Evolutionary conservation across 1,140 invertebrate genomes (phyloP).

Genomic region (Drosophila murphyi): DNA sequence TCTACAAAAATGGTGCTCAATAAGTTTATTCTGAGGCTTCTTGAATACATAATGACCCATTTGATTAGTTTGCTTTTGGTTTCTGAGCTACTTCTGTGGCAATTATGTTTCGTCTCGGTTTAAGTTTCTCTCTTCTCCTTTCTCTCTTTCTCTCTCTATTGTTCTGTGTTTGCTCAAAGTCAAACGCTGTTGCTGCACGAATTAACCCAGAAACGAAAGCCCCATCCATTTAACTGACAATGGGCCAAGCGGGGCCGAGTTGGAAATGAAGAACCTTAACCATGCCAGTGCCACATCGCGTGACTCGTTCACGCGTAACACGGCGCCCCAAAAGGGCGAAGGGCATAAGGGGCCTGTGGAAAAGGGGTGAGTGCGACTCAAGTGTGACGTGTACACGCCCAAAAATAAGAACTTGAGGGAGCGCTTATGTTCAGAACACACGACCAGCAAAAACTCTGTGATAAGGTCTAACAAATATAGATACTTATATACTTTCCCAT

Average conservation of each 20-base stretch:
- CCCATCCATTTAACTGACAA: conserved; percentile 37
- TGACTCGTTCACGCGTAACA: conserved; percentile 68
- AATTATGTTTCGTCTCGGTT: conserved; percentile 53
- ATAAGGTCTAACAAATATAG: too few species aligned
- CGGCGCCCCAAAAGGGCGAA: conserved; percentile 4
- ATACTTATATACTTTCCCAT: too few species aligned
- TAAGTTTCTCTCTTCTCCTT: conserved; percentile 13
- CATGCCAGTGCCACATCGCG: conserved; percentile 66
- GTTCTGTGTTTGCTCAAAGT: conserved; percentile 52
- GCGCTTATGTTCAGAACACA: background rate
- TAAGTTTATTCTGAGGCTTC: conserved; percentile 9
- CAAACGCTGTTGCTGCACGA: conserved; percentile 53
- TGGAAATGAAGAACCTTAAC: conserved; percentile 62
- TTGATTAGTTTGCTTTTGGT: conserved; percentile 45
- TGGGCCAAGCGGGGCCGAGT: conserved; percentile 20
- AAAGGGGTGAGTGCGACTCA: conserved; percentile 23
- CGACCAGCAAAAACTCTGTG: background rate
- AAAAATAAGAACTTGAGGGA: conserved; percentile 9
- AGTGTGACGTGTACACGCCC: conserved; percentile 69
- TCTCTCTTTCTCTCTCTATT: background rate
- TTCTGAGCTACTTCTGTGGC: conserved; percentile 42
- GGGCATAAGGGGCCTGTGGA: background rate
- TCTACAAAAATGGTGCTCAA: background rate
- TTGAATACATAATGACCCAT: conserved; percentile 62
- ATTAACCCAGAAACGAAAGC: conserved; percentile 67